Conservation (phyloP, 2,888 invertebrate genomes). For the Dryocosmus kuriphilus region DNA sequence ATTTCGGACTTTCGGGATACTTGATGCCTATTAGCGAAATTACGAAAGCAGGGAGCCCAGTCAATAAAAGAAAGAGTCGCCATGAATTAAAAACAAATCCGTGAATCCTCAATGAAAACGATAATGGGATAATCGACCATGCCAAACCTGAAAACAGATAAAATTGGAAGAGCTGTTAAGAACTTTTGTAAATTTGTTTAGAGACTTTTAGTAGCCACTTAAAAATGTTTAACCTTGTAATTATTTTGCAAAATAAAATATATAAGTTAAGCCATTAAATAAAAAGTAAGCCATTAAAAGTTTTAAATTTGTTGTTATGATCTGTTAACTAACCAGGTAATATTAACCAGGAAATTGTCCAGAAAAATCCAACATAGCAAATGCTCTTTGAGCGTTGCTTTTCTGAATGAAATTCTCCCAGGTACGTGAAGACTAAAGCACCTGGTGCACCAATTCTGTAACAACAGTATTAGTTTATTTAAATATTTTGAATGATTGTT, state of each 20-base stretch:
- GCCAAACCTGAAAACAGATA: slow-evolving; percentile 80
- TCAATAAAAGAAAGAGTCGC: slow-evolving; percentile 85
- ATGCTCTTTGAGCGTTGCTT: slow-evolving; percentile 81
- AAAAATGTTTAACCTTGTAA: not conserved
- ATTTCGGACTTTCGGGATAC: slow-evolving; percentile 90
- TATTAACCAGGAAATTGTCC: slow-evolving; percentile 82
- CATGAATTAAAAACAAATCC: slow-evolving; percentile 84
- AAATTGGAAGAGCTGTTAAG: not conserved
- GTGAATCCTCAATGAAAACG: slow-evolving; percentile 64
- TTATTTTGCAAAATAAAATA: not conserved
- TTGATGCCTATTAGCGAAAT: slow-evolving; percentile 80
- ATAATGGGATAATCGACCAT: slow-evolving; percentile 83
- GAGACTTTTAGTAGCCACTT: not conserved
- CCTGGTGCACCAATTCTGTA: slow-evolving; percentile 80
- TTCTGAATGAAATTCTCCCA: slow-evolving; percentile 84
- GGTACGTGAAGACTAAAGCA: slow-evolving; percentile 82
- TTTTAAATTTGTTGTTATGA: not conserved
- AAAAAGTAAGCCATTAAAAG: not conserved
- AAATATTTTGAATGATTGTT: not conserved
- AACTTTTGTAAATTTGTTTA: not conserved
- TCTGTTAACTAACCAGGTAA: slow-evolving; percentile 77
- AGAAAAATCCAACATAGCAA: slow-evolving; percentile 83
- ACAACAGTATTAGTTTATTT: not conserved
- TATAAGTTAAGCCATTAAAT: no score
- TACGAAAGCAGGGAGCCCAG: slow-evolving; percentile 83